Base-by-base conservation (phyloP, 2,888 invertebrate species). In the Lasioglossum oenotherae region DNA sequence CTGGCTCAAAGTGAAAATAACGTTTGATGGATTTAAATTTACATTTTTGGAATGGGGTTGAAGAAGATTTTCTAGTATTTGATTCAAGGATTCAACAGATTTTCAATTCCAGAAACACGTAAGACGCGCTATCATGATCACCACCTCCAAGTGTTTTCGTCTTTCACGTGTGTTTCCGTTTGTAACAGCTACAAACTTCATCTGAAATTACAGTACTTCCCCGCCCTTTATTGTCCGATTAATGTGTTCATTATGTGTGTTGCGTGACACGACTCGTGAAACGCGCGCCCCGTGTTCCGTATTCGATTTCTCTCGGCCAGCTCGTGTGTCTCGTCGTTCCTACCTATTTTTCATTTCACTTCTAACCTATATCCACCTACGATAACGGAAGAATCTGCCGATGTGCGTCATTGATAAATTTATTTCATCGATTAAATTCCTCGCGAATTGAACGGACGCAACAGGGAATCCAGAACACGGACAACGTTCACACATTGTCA, bases 241-340 rank as follows among this genome's bases (percentile, higher is more conserved):
- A 80, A 80, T 71, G 80, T 75, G 80, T 83, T 80, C 82, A 49
- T 83, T 83, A 80, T 12, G 41, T 69, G 53, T 71, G 46, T 83
- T 71, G 80, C 80, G 80, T 82, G 82, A 82, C 82, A 19, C 38
- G 69, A 38, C 64, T 64, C 10, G 69, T 38, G 35, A 16, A 74
- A 73, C 38, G 31, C n/a, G 35, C 71, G 57, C 14, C 44, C 41
- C 38, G 31, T 19, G 16, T 41, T 31, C n/a, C 31, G 71, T 72
- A 64, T 71, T 83, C 69, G 60, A 80, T 80, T 83, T 83, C 71
- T 49, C 8, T 14, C 53, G 49, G 44, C 60, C 44, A 19, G 69
- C 41, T 10, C 31, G 41, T 31, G 19, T n/a, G 31, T 31, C 53
- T 27, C 31, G 16, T 16, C 27, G 23, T 67, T 46, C 41, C 38